Conservation (phyloP, 2,113 vertebrate genomes). For the Tetrao urogallus region DNA sequence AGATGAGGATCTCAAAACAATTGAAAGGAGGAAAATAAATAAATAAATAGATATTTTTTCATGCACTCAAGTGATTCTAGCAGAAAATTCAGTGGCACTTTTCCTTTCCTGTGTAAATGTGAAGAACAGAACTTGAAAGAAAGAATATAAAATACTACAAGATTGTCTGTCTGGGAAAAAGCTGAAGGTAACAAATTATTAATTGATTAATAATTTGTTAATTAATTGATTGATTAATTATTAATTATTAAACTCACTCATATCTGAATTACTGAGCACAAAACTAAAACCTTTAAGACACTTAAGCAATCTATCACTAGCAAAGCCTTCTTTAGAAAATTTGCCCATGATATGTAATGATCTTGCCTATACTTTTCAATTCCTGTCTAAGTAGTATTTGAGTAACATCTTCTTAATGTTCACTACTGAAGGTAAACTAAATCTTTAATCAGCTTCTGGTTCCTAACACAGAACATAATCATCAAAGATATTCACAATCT, state of each 20-base stretch:
- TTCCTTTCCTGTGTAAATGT: not conserved
- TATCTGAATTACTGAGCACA: conserved; percentile 66
- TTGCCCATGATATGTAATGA: conserved; percentile 66
- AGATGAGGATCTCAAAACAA: not conserved
- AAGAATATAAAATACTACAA: not conserved
- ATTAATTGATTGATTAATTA: too few species aligned
- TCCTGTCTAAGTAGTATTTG: conserved; percentile 75
- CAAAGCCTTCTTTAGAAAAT: conserved; percentile 67
- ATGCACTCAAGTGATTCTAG: not conserved
- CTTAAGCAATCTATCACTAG: conserved; percentile 66
- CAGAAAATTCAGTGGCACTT: not conserved
- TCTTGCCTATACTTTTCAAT: conserved; percentile 69
- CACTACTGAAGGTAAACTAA: conserved; percentile 69
- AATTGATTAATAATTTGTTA: too few species aligned
- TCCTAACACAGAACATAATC: not conserved
- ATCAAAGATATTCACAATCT: not conserved
- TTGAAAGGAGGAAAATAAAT: not conserved
- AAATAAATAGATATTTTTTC: not conserved
- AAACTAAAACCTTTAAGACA: conserved; percentile 64
- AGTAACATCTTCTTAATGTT: conserved; percentile 76
- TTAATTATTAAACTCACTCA: conserved; percentile 22
- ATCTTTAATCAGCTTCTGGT: conserved; percentile 74
- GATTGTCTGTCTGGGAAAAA: not conserved
- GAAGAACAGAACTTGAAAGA: conserved; percentile 2
- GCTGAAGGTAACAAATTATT: conserved; percentile 44